These are phyloP conservation scores for Campopleginae sp. DNA, from an alignment of 2,888 invertebrate genomes.

Conservation along the genomic window DNA sequence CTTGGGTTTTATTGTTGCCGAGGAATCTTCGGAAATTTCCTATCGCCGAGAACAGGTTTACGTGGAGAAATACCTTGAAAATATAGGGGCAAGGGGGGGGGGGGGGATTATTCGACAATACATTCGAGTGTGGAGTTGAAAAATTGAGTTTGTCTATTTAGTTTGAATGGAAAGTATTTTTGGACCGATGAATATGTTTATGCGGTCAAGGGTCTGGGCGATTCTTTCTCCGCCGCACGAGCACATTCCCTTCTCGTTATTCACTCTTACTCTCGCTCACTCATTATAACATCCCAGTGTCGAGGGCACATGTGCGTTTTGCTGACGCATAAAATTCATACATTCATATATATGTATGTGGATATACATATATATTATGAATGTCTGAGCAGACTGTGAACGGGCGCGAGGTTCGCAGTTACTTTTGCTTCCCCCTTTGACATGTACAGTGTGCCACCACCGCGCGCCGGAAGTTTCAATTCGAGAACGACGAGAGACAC, in stretches of 20 bases:
- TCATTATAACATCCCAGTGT: constrained; percentile 62
- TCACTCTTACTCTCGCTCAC: constrained; percentile 58
- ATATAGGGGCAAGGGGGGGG: no score
- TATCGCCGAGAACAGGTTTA: no score
- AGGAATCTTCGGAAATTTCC: no score
- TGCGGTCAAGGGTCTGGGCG: constrained; percentile 23
- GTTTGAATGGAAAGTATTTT: background rate
- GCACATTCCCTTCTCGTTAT: constrained; percentile 51
- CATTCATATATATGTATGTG: constrained; percentile 4
- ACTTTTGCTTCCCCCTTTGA: constrained; percentile 57
- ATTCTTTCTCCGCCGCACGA: constrained; percentile 25
- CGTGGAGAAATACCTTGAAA: no score
- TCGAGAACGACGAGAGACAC: constrained; percentile 71
- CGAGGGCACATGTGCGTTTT: constrained; percentile 57
- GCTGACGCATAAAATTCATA: constrained; percentile 59
- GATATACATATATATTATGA: constrained; percentile 16
- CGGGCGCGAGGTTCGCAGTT: constrained; percentile 25
- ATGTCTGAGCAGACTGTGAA: constrained; percentile 59
- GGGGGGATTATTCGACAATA: background rate
- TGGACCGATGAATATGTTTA: constrained; percentile 3
- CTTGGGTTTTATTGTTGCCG: no score
- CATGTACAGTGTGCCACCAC: constrained; percentile 58
- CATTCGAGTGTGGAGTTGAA: no score
- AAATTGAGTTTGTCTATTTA: background rate
- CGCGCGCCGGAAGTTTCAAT: constrained; percentile 80